These are phyloP conservation scores for Anarhynchus alexandrinus DNA, from an alignment of 2,113 vertebrate genomes.

Conservation along the genomic window DNA sequence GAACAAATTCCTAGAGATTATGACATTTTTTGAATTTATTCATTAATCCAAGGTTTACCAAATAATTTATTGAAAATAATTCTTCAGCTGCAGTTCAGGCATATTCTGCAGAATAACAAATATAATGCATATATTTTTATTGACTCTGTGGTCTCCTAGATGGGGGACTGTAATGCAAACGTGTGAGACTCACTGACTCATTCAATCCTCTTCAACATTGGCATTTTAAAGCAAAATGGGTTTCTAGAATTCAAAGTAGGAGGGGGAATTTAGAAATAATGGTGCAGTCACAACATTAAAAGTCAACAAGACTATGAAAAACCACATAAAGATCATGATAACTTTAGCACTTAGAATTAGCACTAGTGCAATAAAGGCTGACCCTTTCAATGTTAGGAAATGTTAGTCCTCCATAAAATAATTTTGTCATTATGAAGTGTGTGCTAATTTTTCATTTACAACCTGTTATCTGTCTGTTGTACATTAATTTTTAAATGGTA, in stretches of 20 bases:
- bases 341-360: background rate
- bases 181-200: background rate
- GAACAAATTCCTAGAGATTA: background rate
- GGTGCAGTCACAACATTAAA: background rate
- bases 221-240: background rate
- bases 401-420: background rate
- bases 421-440: background rate
- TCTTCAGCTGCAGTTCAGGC: background rate
- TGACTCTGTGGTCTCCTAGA: background rate
- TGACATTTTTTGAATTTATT: background rate
- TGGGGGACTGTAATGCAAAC: background rate
- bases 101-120: background rate
- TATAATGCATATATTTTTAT: background rate
- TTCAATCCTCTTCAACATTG: background rate
- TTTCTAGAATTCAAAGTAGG: background rate
- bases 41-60: background rate
- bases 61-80: background rate
- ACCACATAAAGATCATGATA: background rate
- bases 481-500: background rate
- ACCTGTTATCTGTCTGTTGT: background rate
- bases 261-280: background rate
- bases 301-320: background rate
- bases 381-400: background rate
- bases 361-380: background rate
- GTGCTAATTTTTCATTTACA: background rate